Percentiles rank a stretch among this genome's conserved stretches.
phyloP scores from a whole-genome alignment of 1,140 invertebrate species.

The Pissodes strobi region DNA sequence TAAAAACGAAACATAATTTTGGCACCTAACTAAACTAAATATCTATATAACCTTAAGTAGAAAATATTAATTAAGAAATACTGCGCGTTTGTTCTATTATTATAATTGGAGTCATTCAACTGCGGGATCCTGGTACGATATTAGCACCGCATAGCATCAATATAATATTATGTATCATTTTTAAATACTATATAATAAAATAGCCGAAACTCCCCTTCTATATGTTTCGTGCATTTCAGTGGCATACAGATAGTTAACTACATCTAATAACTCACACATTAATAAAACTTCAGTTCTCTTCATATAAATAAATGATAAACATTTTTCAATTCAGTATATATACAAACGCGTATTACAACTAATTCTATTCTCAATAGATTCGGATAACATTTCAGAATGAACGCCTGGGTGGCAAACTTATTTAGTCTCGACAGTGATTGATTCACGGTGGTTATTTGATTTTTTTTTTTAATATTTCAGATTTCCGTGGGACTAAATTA shows the following conservation, averaged over 20 bases:
- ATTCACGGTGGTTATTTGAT: too few relatives aligned
- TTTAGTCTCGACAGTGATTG: too few relatives aligned
- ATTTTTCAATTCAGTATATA: too few relatives aligned
- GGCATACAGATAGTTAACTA: conserved; percentile 61
- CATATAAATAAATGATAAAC: neutral
- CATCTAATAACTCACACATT: conserved; percentile 40
- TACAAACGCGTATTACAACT: too few relatives aligned
- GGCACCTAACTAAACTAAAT: conserved; percentile 14
- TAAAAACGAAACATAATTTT: conserved; percentile 13
- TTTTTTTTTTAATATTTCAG: too few relatives aligned
- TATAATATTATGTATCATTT: conserved; percentile 36
- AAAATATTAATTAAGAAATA: conserved; percentile 10
- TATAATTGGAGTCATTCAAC: conserved; percentile 18
- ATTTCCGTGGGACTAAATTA: too few relatives aligned
- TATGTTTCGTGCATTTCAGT: conserved; percentile 71
- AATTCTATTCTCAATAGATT: too few relatives aligned
- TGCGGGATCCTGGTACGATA: conserved; percentile 36
- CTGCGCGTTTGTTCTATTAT: conserved; percentile 6
- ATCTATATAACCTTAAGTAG: conserved; percentile 3
- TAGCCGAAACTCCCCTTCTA: conserved; percentile 62
- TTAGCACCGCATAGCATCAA: conserved; percentile 40
- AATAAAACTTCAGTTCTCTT: conserved; percentile 25
- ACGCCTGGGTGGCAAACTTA: too few relatives aligned
- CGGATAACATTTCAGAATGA: too few relatives aligned
- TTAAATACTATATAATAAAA: conserved; percentile 47